These are phyloP conservation scores for Xiphophorus couchianus DNA, from an alignment of 2,113 vertebrate species.

Conservation along the genomic window DNA sequence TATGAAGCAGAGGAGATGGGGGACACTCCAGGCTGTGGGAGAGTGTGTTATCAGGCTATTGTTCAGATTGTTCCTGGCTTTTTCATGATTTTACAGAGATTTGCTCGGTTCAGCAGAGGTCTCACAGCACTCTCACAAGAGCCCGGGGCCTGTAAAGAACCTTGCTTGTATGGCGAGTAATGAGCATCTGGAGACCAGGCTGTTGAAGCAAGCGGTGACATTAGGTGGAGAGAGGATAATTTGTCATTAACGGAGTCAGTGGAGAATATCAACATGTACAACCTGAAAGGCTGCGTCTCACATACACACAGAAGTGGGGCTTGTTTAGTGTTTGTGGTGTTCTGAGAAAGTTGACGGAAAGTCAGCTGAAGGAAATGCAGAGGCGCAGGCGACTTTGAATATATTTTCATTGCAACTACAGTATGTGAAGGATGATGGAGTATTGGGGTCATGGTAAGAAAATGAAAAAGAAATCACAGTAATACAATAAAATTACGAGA, in stretches of 20 bases:
- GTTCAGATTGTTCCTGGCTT: slow-evolving; percentile 44
- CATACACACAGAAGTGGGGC: background rate
- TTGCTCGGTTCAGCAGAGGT: slow-evolving; percentile 34
- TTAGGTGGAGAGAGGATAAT: slow-evolving; percentile 3
- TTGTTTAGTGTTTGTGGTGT: background rate
- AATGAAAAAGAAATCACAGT: too few species aligned
- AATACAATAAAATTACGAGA: too few species aligned
- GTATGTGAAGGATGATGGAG: too few species aligned
- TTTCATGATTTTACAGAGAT: slow-evolving; percentile 48
- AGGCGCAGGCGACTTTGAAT: too few species aligned
- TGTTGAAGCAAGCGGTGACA: slow-evolving; percentile 12
- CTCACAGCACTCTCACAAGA: slow-evolving; percentile 35
- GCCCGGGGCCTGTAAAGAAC: slow-evolving; percentile 33
- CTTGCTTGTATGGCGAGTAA: slow-evolving; percentile 36
- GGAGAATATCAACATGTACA: slow-evolving; percentile 1
- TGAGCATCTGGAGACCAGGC: slow-evolving; percentile 34
- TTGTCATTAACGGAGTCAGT: slow-evolving; percentile 19
- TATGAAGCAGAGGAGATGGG: slow-evolving; percentile 61
- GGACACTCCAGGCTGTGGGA: slow-evolving; percentile 44
- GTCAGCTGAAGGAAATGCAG: too few species aligned
- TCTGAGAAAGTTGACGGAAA: too few species aligned
- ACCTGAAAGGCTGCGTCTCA: background rate
- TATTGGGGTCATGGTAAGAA: too few species aligned
- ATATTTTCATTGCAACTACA: too few species aligned
- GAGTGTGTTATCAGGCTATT: slow-evolving; percentile 55